phyloP scores from a whole-genome alignment of 2,888 invertebrate genomes.

The Trissonchulus latispiculum region DNA sequence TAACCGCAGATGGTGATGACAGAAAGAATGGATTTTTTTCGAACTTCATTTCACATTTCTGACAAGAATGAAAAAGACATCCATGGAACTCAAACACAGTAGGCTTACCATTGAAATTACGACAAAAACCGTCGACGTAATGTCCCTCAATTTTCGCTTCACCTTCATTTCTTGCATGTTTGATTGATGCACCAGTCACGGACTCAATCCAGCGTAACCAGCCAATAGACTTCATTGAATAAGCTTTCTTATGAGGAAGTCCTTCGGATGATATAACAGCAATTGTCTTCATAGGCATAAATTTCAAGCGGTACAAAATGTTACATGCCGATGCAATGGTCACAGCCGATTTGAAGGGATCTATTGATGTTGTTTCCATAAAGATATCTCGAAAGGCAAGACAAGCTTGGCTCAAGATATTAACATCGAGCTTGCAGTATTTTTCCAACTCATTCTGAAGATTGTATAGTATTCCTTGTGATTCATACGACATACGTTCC shows the following conservation, averaged over 20 bases:
- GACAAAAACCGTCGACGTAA: conserved; percentile 26
- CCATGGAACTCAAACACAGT: conserved; percentile 29
- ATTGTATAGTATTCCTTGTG: background rate
- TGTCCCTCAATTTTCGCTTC: conserved; percentile 25
- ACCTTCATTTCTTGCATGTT: conserved; percentile 18
- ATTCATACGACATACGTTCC: background rate
- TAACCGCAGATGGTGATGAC: background rate
- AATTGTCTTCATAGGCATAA: background rate
- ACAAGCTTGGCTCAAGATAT: conserved; percentile 18
- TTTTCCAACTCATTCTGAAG: background rate
- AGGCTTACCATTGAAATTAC: background rate
- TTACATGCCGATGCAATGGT: conserved; percentile 26
- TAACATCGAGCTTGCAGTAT: conserved; percentile 30
- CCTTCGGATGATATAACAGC: background rate
- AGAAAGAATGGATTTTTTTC: background rate
- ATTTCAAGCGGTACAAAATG: background rate
- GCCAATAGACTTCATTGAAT: background rate
- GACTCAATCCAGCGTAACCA: background rate
- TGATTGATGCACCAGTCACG: background rate
- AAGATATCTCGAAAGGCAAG: background rate
- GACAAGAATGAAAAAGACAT: conserved; percentile 31
- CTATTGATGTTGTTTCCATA: conserved; percentile 11
- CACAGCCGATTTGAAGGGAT: conserved; percentile 24
- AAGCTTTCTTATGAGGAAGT: background rate
- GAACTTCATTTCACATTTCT: background rate